Conservation (phyloP, 2,888 invertebrate species). For the Agrotis puta region DNA sequence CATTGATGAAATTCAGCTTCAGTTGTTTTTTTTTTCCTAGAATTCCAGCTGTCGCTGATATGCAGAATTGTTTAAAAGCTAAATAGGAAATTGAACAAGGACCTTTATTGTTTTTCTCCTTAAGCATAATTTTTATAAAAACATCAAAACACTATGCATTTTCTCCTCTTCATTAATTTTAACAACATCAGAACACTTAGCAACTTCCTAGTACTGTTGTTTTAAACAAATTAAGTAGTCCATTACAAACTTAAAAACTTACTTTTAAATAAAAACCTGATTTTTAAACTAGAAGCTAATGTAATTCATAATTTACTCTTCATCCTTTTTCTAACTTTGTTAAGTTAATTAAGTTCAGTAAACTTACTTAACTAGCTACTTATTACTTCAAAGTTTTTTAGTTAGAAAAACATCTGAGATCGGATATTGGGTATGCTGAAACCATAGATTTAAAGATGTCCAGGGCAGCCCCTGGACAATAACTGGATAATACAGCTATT, state of each 20-base stretch:
- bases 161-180: neutral
- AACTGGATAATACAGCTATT: too few species aligned
- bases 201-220: neutral
- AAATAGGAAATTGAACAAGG: too few species aligned
- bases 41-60: too few species aligned
- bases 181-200: neutral
- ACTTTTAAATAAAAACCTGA: conserved; percentile 16
- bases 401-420: neutral
- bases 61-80: too few species aligned
- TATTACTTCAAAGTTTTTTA: neutral
- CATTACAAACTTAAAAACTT: conserved; percentile 39
- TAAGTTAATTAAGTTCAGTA: conserved; percentile 31
- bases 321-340: conserved; percentile 21
- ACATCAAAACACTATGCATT: too few species aligned
- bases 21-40: too few species aligned
- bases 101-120: too few species aligned
- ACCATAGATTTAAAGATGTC: too few species aligned
- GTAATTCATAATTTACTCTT: conserved; percentile 23
- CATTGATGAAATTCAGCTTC: too few species aligned
- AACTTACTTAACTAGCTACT: conserved; percentile 8
- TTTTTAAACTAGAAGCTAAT: conserved; percentile 12
- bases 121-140: too few species aligned
- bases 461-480: too few species aligned
- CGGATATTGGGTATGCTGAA: neutral
- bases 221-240: conserved; percentile 10